Conservation (phyloP, 2,888 invertebrate species). For the Cheiracanthium punctorium region DNA sequence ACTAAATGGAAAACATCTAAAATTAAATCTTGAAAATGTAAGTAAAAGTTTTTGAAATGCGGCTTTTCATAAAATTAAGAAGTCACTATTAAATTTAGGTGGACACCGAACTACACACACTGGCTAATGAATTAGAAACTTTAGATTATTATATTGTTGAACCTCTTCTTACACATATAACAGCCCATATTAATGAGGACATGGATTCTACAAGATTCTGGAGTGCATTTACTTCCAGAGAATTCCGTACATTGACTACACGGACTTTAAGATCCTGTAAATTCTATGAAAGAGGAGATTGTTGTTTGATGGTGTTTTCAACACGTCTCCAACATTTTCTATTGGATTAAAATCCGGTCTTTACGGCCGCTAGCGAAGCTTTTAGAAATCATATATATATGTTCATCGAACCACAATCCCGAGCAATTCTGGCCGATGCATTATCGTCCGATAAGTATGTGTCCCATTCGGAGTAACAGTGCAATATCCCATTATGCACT, state of each 20-base stretch:
- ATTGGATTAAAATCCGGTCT: neutral
- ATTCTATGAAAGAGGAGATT: neutral
- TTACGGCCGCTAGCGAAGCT: neutral
- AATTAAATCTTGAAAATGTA: no score
- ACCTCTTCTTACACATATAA: no score
- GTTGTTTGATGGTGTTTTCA: neutral
- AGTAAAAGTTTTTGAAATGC: no score
- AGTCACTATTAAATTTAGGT: no score
- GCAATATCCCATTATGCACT: neutral
- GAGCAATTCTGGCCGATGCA: neutral
- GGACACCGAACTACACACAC: no score
- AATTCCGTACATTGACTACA: neutral
- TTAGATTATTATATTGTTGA: no score
- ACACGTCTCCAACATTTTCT: no score
- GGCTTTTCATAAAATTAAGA: no score
- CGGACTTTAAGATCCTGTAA: neutral
- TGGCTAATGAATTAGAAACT: no score
- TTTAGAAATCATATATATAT: neutral
- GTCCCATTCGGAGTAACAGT: neutral
- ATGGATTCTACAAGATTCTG: no score
- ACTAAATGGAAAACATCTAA: no score
- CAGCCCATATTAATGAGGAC: no score
- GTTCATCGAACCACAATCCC: slow-evolving; percentile 6
- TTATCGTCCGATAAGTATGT: slow-evolving; percentile 4
- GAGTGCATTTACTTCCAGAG: neutral